Percentiles rank a stretch among this genome's conserved stretches.
These are phyloP conservation scores for Microtus richardsoni DNA, from an alignment of 2,113 vertebrate species.

Conservation along the genomic window DNA sequence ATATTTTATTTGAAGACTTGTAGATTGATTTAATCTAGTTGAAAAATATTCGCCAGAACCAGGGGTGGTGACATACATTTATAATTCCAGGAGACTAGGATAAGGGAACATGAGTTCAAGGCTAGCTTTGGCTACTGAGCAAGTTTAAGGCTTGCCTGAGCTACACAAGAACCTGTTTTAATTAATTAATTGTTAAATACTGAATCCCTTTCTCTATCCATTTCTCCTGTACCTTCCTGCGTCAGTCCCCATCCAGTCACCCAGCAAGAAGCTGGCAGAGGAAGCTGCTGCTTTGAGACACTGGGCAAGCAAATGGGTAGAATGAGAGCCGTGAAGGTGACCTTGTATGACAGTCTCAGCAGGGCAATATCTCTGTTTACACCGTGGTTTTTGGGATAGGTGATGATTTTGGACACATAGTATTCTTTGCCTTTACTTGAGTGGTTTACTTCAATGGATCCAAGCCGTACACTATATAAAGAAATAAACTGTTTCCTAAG, in stretches of 20 bases:
- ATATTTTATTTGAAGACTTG: conserved; percentile 28
- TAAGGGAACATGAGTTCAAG: neutral
- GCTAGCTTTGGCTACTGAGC: neutral
- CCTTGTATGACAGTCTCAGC: conserved; percentile 35
- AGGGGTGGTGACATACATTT: neutral
- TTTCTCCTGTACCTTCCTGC: conserved; percentile 14
- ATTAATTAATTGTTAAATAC: neutral
- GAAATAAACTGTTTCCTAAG: neutral
- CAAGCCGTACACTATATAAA: conserved; percentile 45
- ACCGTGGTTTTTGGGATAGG: neutral
- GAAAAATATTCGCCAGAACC: conserved; percentile 14
- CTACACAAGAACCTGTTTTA: neutral
- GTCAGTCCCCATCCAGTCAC: conserved; percentile 54
- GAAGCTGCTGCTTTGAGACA: neutral
- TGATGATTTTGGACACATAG: neutral
- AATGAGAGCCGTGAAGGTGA: conserved; percentile 51
- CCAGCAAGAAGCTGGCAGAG: conserved; percentile 63
- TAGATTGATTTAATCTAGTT: neutral
- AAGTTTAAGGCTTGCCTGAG: neutral
- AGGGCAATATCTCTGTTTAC: neutral
- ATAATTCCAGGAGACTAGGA: neutral
- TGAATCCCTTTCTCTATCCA: neutral
- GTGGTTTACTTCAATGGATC: neutral
- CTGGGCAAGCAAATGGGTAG: conserved; percentile 62
- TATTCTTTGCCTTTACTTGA: neutral